Conservation (phyloP, 1,140 invertebrate genomes). For the Anastatus disparis region DNA sequence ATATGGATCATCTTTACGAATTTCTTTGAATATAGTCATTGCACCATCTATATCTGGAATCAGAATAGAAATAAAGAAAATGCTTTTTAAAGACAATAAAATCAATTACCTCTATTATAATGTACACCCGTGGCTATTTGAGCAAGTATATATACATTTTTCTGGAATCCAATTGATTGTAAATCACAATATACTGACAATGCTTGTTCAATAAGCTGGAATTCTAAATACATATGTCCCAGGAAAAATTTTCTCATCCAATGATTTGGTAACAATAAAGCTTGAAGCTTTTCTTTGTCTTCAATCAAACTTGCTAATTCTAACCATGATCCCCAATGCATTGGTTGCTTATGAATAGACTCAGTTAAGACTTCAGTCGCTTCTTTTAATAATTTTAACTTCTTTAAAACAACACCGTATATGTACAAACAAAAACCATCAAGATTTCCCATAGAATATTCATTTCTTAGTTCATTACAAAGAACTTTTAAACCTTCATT, state of each 20-base stretch:
- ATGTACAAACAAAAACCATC: slow-evolving; percentile 92
- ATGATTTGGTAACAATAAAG: slow-evolving; percentile 82
- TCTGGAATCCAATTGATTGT: slow-evolving; percentile 82
- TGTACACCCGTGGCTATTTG: slow-evolving; percentile 93
- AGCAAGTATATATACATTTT: slow-evolving; percentile 89
- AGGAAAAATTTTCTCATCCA: slow-evolving; percentile 96
- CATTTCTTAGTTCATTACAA: slow-evolving; percentile 68
- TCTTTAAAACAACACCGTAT: slow-evolving; percentile 91
- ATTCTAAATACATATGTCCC: slow-evolving; percentile 89
- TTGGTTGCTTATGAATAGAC: slow-evolving; percentile 80
- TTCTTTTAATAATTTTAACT: slow-evolving; percentile 80
- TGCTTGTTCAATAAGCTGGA: slow-evolving; percentile 91
- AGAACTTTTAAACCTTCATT: slow-evolving; percentile 70
- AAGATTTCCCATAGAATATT: slow-evolving; percentile 73
- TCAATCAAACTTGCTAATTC: slow-evolving; percentile 88
- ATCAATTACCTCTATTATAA: slow-evolving; percentile 82
- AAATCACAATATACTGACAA: slow-evolving; percentile 83
- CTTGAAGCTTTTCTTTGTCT: slow-evolving; percentile 77
- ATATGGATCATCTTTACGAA: slow-evolving; percentile 90
- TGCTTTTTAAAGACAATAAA: slow-evolving; percentile 26
- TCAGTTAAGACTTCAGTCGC: slow-evolving; percentile 83
- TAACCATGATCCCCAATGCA: slow-evolving; percentile 93
- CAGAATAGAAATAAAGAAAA: slow-evolving; percentile 14
- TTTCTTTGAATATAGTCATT: slow-evolving; percentile 82
- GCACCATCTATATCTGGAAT: slow-evolving; percentile 88